A percentile compares a stretch with the other conserved stretches of the same genome.
These are phyloP conservation scores for Ptychodera flava DNA, from an alignment of 35 echinoderm and acorn worm species.

Conservation along the genomic window DNA sequence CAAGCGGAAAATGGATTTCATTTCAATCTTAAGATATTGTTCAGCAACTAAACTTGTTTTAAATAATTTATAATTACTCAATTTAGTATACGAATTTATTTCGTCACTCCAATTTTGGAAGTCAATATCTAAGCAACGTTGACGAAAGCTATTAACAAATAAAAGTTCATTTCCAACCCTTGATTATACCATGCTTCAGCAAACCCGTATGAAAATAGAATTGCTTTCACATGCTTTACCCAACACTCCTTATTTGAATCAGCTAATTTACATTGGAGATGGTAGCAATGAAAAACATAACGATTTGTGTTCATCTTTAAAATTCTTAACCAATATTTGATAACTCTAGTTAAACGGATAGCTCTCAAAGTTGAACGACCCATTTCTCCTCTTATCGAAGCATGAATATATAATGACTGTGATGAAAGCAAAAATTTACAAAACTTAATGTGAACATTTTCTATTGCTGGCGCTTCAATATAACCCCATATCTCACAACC, in stretches of 20 bases:
- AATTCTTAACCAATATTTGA: neutral
- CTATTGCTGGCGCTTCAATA: neutral
- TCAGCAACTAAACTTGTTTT: neutral
- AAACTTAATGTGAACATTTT: neutral
- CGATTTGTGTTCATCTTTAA: neutral
- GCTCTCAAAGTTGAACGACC: neutral
- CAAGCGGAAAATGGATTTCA: neutral
- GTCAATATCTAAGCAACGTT: neutral
- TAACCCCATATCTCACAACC: neutral
- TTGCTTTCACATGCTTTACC: neutral
- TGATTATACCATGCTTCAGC: neutral
- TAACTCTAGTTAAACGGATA: neutral
- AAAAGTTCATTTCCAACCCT: neutral
- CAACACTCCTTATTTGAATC: neutral
- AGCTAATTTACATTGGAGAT: neutral
- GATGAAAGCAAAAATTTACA: neutral
- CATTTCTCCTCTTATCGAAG: neutral
- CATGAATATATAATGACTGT: neutral
- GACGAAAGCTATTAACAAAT: neutral
- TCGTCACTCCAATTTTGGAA: neutral
- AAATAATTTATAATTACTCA: neutral
- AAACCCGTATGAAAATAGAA: neutral
- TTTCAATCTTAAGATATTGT: neutral
- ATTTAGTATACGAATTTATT: neutral
- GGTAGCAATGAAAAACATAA: neutral